Conservation (phyloP, 1,140 invertebrate genomes). For the Drosophila saltans region DNA sequence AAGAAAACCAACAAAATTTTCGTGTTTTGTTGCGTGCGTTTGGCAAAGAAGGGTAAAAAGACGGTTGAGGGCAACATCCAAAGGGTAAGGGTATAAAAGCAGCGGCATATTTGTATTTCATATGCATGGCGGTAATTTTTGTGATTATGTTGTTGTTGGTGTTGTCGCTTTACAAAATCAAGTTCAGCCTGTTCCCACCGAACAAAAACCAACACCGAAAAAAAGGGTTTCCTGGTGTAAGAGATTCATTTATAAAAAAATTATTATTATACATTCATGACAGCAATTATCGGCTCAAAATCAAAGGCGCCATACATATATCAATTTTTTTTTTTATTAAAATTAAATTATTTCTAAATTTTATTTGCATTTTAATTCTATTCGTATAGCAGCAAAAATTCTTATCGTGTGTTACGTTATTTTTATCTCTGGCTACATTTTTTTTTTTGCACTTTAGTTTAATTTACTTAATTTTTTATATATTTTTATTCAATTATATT, state of each 20-base stretch:
- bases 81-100: constrained; percentile 25
- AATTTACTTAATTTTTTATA: constrained; percentile 56
- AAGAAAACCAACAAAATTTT: constrained; percentile 31
- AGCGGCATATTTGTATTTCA: constrained; percentile 75
- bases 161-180: constrained; percentile 58
- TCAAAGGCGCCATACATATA: constrained; percentile 56
- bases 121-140: constrained; percentile 80
- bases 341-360: constrained; percentile 32
- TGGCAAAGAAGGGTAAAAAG: constrained; percentile 27
- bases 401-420: constrained; percentile 46
- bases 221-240: constrained; percentile 67
- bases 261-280: constrained; percentile 75
- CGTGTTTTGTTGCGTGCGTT: constrained; percentile 71
- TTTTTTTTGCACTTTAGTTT: constrained; percentile 40
- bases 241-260: constrained; percentile 34
- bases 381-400: constrained; percentile 25
- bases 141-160: constrained; percentile 71
- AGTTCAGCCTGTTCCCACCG: constrained; percentile 75
- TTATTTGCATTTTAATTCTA: constrained; percentile 26
- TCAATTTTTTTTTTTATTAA: constrained; percentile 23
- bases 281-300: constrained; percentile 74
- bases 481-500: constrained; percentile 50
- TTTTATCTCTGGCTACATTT: constrained; percentile 28
- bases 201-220: constrained; percentile 39
- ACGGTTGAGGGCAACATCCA: not conserved